Conservation (phyloP, 2,797 vertebrate species). For the Melanotaenia boesemani region DNA sequence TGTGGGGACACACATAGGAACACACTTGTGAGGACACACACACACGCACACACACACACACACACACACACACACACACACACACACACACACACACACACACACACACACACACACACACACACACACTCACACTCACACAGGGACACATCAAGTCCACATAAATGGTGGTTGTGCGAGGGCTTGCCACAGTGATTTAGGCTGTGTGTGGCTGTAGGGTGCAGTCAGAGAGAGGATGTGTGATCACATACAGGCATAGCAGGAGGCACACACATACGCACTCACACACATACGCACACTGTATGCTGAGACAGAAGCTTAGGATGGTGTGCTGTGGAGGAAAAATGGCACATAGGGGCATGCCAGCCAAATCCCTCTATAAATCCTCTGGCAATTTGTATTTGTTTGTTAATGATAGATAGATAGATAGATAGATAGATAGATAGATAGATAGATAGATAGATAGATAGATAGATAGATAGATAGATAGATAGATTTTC, state of each 20-base stretch:
- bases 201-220: slow-evolving; percentile 68
- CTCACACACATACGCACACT: slow-evolving; percentile 40
- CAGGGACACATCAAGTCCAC: slow-evolving; percentile 30
- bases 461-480: slow-evolving; percentile 11
- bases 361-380: slow-evolving; percentile 60
- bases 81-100: slow-evolving; percentile 17
- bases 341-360: slow-evolving; percentile 62
- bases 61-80: slow-evolving; percentile 13
- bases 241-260: slow-evolving; percentile 69
- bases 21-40: slow-evolving; percentile 20
- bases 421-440: slow-evolving; percentile 22
- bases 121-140: slow-evolving; percentile 13
- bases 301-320: slow-evolving; percentile 68
- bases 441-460: slow-evolving; percentile 11
- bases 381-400: slow-evolving; percentile 68
- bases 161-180: slow-evolving; percentile 52
- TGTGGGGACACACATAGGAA: slow-evolving; percentile 54
- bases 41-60: slow-evolving; percentile 13
- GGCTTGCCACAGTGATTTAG: slow-evolving; percentile 55
- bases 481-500: slow-evolving; percentile 2
- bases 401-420: slow-evolving; percentile 51
- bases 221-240: slow-evolving; percentile 73
- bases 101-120: slow-evolving; percentile 18
- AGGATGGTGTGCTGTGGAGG: slow-evolving; percentile 62
- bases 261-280: slow-evolving; percentile 34